Percentiles rank a stretch among this genome's conserved stretches.
phyloP scores from a whole-genome alignment of 2,888 invertebrate genomes.

The Agrotis clavis region DNA sequence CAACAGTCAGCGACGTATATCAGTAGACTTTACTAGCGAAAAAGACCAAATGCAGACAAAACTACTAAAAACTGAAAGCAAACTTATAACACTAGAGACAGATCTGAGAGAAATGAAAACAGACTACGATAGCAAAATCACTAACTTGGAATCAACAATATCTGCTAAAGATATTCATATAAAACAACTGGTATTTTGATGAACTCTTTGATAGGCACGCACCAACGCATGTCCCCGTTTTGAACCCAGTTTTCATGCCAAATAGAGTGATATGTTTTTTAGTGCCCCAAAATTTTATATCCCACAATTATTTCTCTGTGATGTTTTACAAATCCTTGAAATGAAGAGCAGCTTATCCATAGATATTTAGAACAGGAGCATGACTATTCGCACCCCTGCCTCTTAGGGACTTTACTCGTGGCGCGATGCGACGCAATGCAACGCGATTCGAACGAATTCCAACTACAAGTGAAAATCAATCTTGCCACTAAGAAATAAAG shows the following conservation, averaged over 20 bases:
- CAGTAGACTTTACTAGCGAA: constrained; percentile 86
- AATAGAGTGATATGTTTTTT: constrained; percentile 3
- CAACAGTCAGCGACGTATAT: constrained; percentile 83
- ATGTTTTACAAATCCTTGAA: constrained; percentile 12
- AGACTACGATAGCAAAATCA: constrained; percentile 91
- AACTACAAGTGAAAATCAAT: no score
- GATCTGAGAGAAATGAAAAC: constrained; percentile 90
- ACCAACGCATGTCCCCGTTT: constrained; percentile 64
- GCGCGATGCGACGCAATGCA: no score
- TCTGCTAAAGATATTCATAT: constrained; percentile 92
- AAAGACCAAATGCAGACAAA: constrained; percentile 87
- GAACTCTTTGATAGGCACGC: constrained; percentile 47
- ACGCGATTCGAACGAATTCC: no score
- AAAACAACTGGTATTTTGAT: constrained; percentile 91
- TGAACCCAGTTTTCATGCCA: constrained; percentile 2
- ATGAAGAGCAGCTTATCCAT: constrained; percentile 25
- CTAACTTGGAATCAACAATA: constrained; percentile 91
- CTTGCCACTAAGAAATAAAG: no score
- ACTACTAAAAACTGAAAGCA: constrained; percentile 87
- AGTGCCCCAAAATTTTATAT: neutral
- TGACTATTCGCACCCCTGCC: constrained; percentile 20
- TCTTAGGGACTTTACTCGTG: no score
- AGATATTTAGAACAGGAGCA: constrained; percentile 36
- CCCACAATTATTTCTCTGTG: neutral
- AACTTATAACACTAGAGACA: constrained; percentile 86